Evolutionary conservation across 2,888 invertebrate species (phyloP), one percentile per base, ranked within the genome.

Genomic region (Cryptophagus acutangulus): DNA sequence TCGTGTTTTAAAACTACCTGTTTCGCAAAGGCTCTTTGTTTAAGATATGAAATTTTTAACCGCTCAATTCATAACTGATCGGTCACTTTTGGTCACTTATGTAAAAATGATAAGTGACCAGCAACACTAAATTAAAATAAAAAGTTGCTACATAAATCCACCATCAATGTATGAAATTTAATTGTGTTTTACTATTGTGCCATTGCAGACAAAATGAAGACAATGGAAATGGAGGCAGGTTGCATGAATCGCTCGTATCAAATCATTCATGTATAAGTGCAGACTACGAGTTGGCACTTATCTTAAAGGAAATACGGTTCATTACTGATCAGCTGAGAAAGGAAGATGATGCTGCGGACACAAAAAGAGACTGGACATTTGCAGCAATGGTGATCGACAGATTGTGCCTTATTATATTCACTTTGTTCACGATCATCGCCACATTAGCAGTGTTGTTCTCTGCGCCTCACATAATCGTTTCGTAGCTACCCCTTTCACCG

Each of bases 311-410:
- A 78, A 80, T 89, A 70, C 83, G 87, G 71, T 87, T 86, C 76
- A 90, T 93, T 72, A 93, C 92, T 64, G 85, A 87, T 75, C 84
- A 93, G 78, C 82, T 95, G 78, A 85, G 90, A 72, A 87, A 88
- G 73, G 92, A 93, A 70, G 95, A 96, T 74, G 88, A 91, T 72
- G 87, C 89, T 66, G 84, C 87, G 73, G 91, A 90, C 74, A 80
- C 93, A 72, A 87, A 92, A 73, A 89, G 90, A 78, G 94, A 95
- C 84, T 96, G 96, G 96, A 94, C 94, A 79, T 96, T 95, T 78
- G 95, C 95, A 74, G 95, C 95, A 74, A 94, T 95, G 92, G 95
- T 96, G 77, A 92, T 96, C 78, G 96, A 96, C 84, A 87, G 95
- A 82, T 84, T 95, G 82, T 96, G 96, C 87, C 89, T 96, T 84